Conservation (phyloP, 2,113 vertebrate species). For the Cathartes aura region DNA sequence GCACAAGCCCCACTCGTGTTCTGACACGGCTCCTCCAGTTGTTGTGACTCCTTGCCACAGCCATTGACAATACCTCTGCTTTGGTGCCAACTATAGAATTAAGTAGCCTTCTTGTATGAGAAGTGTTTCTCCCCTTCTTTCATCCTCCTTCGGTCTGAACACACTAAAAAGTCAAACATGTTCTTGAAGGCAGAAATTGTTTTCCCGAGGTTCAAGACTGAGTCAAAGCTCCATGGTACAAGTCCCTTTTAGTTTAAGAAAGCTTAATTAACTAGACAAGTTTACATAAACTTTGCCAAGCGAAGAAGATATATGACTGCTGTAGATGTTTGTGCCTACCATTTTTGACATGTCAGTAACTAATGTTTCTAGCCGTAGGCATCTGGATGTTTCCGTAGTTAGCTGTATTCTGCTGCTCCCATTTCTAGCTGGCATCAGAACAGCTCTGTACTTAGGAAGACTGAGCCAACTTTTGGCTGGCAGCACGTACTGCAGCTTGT, state of each 20-base stretch:
- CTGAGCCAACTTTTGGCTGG: conserved; percentile 9
- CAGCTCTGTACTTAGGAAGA: not conserved
- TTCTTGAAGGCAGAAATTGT: not conserved
- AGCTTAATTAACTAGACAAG: conserved; percentile 28
- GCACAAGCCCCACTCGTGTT: not conserved
- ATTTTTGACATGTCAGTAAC: not conserved
- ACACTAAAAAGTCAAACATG: not conserved
- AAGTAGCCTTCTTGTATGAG: no score
- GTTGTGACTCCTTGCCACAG: no score
- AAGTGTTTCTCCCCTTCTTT: not conserved
- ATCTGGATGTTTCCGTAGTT: not conserved
- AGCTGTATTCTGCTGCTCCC: conserved; percentile 12
- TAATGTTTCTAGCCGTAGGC: not conserved
- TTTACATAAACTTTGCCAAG: conserved; percentile 14
- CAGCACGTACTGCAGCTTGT: conserved; percentile 4
- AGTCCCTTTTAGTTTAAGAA: conserved; percentile 7
- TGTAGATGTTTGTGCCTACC: not conserved
- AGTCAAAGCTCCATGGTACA: not conserved
- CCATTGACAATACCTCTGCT: not conserved
- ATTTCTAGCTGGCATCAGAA: conserved; percentile 15
- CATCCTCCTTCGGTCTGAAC: not conserved
- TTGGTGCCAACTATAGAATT: not conserved
- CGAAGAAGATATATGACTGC: not conserved
- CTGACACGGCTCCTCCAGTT: not conserved
- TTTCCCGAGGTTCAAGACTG: not conserved